A percentile compares a stretch with the other conserved stretches of the same genome.
phyloP scores from a whole-genome alignment of 2,797 vertebrate species.

The Botia almorhae region DNA sequence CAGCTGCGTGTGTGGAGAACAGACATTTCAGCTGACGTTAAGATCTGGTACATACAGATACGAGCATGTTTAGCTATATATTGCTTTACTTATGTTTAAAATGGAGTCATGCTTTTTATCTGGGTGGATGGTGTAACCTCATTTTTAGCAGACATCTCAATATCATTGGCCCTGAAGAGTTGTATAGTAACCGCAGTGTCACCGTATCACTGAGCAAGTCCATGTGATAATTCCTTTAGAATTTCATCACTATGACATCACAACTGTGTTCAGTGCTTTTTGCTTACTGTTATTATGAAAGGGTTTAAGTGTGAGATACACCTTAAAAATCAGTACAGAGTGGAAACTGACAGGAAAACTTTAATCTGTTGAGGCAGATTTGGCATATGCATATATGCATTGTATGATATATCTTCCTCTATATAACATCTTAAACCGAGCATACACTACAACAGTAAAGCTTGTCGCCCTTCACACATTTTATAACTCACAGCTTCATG shows the following conservation, averaged over 20 bases:
- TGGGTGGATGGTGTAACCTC: conserved; percentile 44
- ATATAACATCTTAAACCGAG: conserved; percentile 63
- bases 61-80: neutral
- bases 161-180: conserved; percentile 53
- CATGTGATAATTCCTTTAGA: conserved; percentile 71
- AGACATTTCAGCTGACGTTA: neutral
- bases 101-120: conserved; percentile 3
- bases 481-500: neutral
- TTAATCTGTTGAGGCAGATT: conserved; percentile 72
- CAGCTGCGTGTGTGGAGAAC: conserved; percentile 10
- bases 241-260: conserved; percentile 70
- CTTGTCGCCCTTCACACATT: conserved; percentile 62
- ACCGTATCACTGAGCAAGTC: conserved; percentile 69
- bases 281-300: conserved; percentile 79
- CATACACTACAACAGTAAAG: conserved; percentile 46
- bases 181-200: conserved; percentile 70
- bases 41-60: neutral
- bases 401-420: conserved; percentile 70
- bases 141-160: conserved; percentile 57
- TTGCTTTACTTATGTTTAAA: conserved; percentile 5
- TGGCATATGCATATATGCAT: too few species aligned
- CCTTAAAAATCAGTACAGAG: conserved; percentile 71
- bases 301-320: conserved; percentile 71
- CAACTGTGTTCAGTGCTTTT: conserved; percentile 76
- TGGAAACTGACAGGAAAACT: conserved; percentile 56